phyloP scores from a whole-genome alignment of 2,113 vertebrate species.

The Rhabdomys dilectus region DNA sequence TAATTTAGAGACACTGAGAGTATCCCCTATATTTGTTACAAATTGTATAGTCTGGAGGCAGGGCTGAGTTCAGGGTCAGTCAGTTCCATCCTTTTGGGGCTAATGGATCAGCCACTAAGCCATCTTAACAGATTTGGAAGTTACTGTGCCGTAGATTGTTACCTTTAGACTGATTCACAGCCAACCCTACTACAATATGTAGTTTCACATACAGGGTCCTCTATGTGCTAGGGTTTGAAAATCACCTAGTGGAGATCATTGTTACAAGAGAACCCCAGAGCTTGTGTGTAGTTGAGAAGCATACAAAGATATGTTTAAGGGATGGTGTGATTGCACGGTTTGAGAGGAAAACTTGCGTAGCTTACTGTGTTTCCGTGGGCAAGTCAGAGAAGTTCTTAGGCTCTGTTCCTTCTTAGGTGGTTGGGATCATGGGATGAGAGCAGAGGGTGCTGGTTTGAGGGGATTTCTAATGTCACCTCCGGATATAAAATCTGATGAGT shows the following conservation, averaged over 20 bases:
- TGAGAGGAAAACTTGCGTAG: not conserved
- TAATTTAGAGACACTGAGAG: not conserved
- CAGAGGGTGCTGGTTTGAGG: not conserved
- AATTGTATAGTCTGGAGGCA: not conserved
- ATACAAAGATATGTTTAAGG: not conserved
- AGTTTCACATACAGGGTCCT: not conserved
- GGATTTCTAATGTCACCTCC: slow-evolving; percentile 12
- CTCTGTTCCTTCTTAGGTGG: slow-evolving; percentile 20
- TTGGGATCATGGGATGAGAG: not conserved
- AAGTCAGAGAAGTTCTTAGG: not conserved
- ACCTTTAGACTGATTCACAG: not conserved
- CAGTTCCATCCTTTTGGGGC: not conserved
- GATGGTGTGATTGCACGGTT: not conserved
- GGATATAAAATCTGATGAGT: slow-evolving; percentile 24
- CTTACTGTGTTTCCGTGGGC: not conserved
- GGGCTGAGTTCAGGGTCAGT: not conserved
- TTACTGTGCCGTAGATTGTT: fast-evolving
- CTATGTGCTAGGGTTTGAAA: not conserved
- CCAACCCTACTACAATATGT: not conserved
- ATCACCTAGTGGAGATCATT: not conserved
- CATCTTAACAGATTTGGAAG: not conserved
- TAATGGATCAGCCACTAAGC: not conserved
- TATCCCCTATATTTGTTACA: not conserved
- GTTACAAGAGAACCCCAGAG: not conserved
- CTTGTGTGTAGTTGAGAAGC: not conserved